Conservation (phyloP, 2,888 invertebrate genomes). For the Diogma glabrata region DNA sequence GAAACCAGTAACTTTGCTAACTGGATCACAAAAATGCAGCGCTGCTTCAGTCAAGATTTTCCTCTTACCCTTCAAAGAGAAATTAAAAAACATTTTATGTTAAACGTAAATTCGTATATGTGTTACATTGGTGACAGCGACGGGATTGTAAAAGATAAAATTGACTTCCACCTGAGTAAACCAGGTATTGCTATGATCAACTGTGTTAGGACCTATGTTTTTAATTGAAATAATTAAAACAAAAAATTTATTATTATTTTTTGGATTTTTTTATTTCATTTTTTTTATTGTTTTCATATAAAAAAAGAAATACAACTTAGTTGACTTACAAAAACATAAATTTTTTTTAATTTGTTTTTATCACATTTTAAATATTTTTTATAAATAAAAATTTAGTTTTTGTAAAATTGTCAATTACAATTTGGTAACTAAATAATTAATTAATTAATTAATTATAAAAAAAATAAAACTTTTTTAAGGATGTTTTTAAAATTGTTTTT, state of each 20-base stretch:
- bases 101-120: too few relatives aligned
- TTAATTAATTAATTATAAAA: too few relatives aligned
- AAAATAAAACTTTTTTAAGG: constrained; percentile 1
- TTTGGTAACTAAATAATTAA: constrained; percentile 9
- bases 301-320: constrained; percentile 1
- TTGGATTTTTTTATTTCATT: not conserved
- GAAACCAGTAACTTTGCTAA: too few relatives aligned
- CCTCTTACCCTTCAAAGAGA: too few relatives aligned
- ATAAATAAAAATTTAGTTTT: not conserved
- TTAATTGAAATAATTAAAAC: constrained; percentile 3
- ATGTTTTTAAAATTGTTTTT: not conserved
- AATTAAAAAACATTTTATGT: too few relatives aligned
- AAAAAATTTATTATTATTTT: constrained; percentile 2
- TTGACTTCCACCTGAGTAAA: too few relatives aligned
- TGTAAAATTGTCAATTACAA: constrained; percentile 5
- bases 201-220: too few relatives aligned
- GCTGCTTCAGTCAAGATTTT: too few relatives aligned
- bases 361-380: constrained; percentile 6
- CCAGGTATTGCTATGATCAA: too few relatives aligned
- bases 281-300: constrained; percentile 1
- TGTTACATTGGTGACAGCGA: too few relatives aligned
- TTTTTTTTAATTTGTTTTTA: constrained; percentile 4
- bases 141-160: too few relatives aligned
- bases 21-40: too few relatives aligned
- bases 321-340: constrained; percentile 3